These are phyloP conservation scores for Nymphalis io DNA, from an alignment of 1,140 invertebrate genomes.

Conservation along the genomic window DNA sequence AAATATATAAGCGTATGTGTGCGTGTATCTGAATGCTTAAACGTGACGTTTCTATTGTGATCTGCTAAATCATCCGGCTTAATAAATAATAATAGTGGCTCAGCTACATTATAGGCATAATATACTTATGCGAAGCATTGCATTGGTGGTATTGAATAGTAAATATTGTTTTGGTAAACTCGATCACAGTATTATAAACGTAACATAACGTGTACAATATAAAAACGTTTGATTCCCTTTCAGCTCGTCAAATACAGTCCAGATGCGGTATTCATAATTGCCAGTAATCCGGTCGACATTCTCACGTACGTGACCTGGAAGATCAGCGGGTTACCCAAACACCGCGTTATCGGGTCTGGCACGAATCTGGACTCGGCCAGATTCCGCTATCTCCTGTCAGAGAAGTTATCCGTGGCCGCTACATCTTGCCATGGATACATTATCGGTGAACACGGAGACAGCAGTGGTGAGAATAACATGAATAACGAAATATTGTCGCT, in stretches of 20 bases:
- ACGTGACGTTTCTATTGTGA: no score
- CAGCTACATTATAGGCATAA: no score
- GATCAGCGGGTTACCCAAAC: conserved; percentile 91
- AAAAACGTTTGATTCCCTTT: neutral
- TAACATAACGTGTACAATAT: no score
- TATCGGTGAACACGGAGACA: conserved; percentile 88
- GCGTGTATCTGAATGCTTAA: no score
- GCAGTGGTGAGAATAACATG: conserved; percentile 75
- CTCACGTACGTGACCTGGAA: conserved; percentile 97
- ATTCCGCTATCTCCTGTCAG: conserved; percentile 93
- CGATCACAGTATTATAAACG: no score
- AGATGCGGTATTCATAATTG: conserved; percentile 91
- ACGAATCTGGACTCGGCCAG: conserved; percentile 95
- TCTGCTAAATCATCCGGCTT: no score
- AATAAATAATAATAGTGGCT: no score
- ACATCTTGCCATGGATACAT: conserved; percentile 94
- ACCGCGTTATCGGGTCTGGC: conserved; percentile 93
- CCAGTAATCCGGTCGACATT: conserved; percentile 95
- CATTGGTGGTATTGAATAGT: no score
- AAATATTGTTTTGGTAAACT: no score
- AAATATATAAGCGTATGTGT: no score
- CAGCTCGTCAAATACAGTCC: conserved; percentile 92
- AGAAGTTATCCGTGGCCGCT: conserved; percentile 89
- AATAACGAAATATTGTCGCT: neutral
- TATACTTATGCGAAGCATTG: no score